phyloP scores from a whole-genome alignment of 2,113 vertebrate species.

The Epinephelus cyanopodus region DNA sequence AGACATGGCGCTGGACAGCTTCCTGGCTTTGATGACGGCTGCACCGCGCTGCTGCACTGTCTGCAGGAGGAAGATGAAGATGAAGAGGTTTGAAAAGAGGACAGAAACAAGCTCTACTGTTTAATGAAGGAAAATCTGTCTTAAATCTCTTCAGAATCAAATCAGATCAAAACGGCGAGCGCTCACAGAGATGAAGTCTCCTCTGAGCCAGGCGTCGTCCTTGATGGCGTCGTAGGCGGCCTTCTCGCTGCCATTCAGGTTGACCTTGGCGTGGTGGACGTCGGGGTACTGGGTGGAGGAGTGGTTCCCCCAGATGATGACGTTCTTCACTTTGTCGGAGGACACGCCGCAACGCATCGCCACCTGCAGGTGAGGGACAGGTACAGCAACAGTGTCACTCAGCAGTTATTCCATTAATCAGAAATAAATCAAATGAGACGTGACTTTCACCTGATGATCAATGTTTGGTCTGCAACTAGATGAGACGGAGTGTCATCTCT shows the following conservation, averaged over 20 bases:
- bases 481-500: too few relatives aligned
- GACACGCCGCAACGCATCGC: constrained; percentile 91
- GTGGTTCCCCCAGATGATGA: constrained; percentile 99
- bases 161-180: too few relatives aligned
- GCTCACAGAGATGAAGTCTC: constrained; percentile 94
- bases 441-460: not conserved
- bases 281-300: constrained; percentile 98
- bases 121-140: not conserved
- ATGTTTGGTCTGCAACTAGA: too few relatives aligned
- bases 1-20: constrained; percentile 98
- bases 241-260: constrained; percentile 86
- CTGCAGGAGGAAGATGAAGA: constrained; percentile 72
- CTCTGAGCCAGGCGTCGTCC: constrained; percentile 93
- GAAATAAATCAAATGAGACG: not conserved
- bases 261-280: constrained; percentile 91
- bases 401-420: too few relatives aligned
- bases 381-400: too few relatives aligned
- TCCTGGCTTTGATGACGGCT: constrained; percentile 96
- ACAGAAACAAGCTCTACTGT: not conserved
- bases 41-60: constrained; percentile 96
- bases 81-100: not conserved
- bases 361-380: constrained; percentile 83
- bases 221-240: constrained; percentile 91
- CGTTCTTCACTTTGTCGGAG: constrained; percentile 92
- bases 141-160: too few relatives aligned